phyloP scores from a whole-genome alignment of 2,888 invertebrate genomes.

The Mesorhabditis sp. region DNA sequence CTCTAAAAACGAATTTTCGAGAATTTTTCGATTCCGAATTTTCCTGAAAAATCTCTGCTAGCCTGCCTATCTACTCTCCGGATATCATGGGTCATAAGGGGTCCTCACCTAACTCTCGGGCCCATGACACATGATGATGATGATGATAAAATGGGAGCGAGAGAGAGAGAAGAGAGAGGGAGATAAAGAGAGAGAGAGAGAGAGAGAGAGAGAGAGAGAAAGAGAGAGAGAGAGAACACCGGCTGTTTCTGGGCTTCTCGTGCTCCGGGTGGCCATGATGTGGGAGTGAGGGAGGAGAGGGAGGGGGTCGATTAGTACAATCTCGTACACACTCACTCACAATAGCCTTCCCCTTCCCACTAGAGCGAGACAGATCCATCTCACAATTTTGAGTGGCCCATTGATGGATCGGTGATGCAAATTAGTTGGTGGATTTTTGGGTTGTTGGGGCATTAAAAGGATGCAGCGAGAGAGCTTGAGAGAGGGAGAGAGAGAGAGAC shows the following conservation, averaged over 20 bases:
- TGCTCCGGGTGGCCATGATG: no score
- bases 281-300: no score
- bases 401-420: no score
- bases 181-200: constrained; percentile 13
- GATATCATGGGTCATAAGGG: not conserved
- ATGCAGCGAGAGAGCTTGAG: no score
- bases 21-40: not conserved
- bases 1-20: not conserved
- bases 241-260: constrained; percentile 16
- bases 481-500: no score
- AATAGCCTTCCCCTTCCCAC: no score
- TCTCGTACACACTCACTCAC: no score
- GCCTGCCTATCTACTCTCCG: not conserved
- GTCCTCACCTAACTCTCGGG: constrained; percentile 14
- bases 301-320: no score
- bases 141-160: constrained; percentile 1
- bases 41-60: not conserved
- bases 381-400: no score
- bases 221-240: constrained; percentile 15
- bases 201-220: constrained; percentile 1
- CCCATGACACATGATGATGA: constrained; percentile 18
- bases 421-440: no score
- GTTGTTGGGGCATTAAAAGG: no score
- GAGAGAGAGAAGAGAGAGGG: constrained; percentile 1
- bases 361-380: no score